These are phyloP conservation scores for Lepidostoma basale DNA, from an alignment of 1,140 invertebrate genomes.

Conservation along the genomic window DNA sequence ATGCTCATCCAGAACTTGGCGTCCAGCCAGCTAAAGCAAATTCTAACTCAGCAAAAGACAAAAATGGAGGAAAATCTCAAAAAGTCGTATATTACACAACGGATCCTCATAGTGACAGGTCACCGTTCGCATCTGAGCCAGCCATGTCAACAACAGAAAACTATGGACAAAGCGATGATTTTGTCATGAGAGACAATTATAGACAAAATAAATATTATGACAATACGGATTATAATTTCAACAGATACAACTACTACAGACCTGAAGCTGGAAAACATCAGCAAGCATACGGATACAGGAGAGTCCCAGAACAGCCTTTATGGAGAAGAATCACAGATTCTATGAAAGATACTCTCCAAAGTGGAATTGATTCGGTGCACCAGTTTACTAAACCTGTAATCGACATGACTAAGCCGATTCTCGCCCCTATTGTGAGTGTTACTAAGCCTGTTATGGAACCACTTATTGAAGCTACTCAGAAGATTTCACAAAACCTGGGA, in stretches of 20 bases:
- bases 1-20: conserved; percentile 78
- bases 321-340: conserved; percentile 75
- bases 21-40: conserved; percentile 72
- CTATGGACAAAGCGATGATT: conserved; percentile 58
- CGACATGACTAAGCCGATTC: conserved; percentile 59
- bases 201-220: conserved; percentile 60
- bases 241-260: conserved; percentile 59
- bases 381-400: conserved; percentile 61
- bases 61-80: conserved; percentile 55
- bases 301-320: conserved; percentile 65
- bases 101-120: conserved; percentile 53
- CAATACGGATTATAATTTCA: conserved; percentile 60
- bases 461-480: conserved; percentile 75
- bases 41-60: conserved; percentile 42
- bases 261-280: conserved; percentile 46
- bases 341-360: conserved; percentile 73
- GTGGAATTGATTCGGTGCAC: conserved; percentile 70
- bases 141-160: conserved; percentile 54
- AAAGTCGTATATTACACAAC: conserved; percentile 50
- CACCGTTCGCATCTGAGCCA: conserved; percentile 53
- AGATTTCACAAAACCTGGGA: conserved; percentile 77
- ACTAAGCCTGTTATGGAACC: conserved; percentile 74
- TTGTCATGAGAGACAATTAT: conserved; percentile 58
- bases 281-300: conserved; percentile 55
- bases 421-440: conserved; percentile 71